Base-by-base conservation (phyloP, 2,888 invertebrate genomes). In the Drosophila algonquin region DNA sequence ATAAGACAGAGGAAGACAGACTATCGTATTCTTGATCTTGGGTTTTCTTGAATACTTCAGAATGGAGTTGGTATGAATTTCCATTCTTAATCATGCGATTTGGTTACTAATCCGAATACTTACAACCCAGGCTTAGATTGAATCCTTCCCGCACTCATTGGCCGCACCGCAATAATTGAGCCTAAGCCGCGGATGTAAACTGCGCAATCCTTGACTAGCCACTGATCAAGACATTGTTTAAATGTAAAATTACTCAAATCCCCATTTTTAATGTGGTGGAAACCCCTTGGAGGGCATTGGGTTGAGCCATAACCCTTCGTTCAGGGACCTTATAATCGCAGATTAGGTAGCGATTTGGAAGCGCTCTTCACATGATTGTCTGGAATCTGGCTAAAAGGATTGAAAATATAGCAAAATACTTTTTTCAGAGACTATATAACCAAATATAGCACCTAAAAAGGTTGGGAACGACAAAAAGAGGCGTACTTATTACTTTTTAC, bases 221-320 rank as follows among this genome's bases (percentile, higher is more conserved):
- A n/a, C 40, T 40, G n/a, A n/a, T 40, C 40, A 40, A n/a, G n/a
- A 40, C n/a, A 32, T 21, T 18, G 24, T 45, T 30, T 50, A 21
- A 40, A 16, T 7, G 50, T 45, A 46, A 24, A 62, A 69, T 65
- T 70, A 63, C 61, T 55, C 50, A 80, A 86, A 81, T 85, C 80
- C 74, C 63, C 63, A 71, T 80, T 40, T 80, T 87, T 73, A 81
- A 75, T 74, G 70, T 44, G 47, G 32, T 14, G 77, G 65, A 83
- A 79, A 76, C 69, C 70, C 60, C 51, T 67, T 65, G 50, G 14
- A 40, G 21, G n/a, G 8, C 12, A 59, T 10, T 27, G n/a, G 21
- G 27, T 12, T n/a, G 12, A 55, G 16, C 16, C 40, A 46, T 74
- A 80, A 73, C 81, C 80, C 69, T 80, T 75, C 51, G n/a, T 51